Evolutionary conservation across 2,797 vertebrate genomes (phyloP).

Genomic region (Tolypeutes matacus): DNA sequence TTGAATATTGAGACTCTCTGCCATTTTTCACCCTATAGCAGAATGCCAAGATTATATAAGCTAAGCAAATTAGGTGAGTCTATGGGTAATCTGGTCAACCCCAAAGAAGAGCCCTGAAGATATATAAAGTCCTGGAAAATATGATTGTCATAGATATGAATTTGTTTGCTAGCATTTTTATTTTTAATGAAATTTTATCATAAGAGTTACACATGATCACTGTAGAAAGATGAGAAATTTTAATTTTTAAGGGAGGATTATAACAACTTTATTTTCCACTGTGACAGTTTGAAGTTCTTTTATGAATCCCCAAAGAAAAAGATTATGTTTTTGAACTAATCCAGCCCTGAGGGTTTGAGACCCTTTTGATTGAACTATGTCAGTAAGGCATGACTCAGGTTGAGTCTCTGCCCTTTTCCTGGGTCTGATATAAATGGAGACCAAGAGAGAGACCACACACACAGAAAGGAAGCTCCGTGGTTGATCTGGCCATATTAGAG

Average conservation of each 20-base stretch:
- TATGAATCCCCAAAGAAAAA: no score
- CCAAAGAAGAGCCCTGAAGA: background rate
- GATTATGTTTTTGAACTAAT: no score
- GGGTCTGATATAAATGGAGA: no score
- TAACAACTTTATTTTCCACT: background rate
- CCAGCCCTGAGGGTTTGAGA: no score
- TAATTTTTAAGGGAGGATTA: background rate
- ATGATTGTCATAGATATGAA: background rate
- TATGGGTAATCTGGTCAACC: background rate
- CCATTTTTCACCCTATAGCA: background rate
- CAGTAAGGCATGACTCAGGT: no score
- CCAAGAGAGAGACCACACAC: no score
- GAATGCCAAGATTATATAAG: background rate
- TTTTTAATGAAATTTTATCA: constrained; percentile 52
- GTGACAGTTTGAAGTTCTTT: no score
- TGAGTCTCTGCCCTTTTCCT: no score
- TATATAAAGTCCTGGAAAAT: background rate
- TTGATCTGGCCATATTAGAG: no score
- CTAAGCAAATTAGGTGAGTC: background rate
- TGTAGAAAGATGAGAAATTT: background rate
- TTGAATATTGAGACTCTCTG: background rate
- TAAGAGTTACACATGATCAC: background rate
- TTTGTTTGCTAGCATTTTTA: background rate
- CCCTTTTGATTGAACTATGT: no score
- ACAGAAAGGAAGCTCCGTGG: no score